Evolutionary conservation across 1,140 invertebrate species (phyloP), one percentile per base, ranked within the genome.

Genomic region (Helicoverpa zea): DNA sequence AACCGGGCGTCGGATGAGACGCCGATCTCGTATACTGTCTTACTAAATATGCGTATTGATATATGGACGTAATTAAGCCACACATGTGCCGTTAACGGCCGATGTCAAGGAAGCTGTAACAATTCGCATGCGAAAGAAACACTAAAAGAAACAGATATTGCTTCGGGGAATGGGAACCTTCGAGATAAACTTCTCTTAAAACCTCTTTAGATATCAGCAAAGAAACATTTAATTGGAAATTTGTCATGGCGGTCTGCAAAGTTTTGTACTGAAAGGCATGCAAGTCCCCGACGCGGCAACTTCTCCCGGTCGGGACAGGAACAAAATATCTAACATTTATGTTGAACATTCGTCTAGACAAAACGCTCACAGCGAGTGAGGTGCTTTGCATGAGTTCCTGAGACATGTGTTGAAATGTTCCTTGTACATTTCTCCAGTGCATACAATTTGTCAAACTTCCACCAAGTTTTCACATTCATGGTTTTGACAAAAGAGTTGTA

Each of bases 1-100:
- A 90, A 86, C 86, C 80, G 76, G 88, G 64, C 58, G 52, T 85
- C 81, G 82, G 88, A 91, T 91, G 89, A 85, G 84, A 86, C 85
- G 84, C 74, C 68, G 63, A 81, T 51, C 80, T 83, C 76, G 66
- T 85, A 72, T 77, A 80, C 51, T 56, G 63, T 75, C 72, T 80
- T 64, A 75, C 75, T 84, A 84, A 86, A 82, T 85, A 86, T 79
- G 79, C 75, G 51, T 66, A 78, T 74, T 78, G 82, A 83, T 84
- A 56, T 70, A 82, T 74, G 76, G 59, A 61, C 54, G 82, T 81
- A 87, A 87, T 87, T 85, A 86, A 84, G 76, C 61, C 73, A 78
- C 68, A 79, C 61, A 75, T 58, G 76, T 16, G 59, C 58, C 56
- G 56, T 73, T 73, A 72, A 80, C 64, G 14, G 77, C 63, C 64